Conservation (phyloP, 2,113 vertebrate species). For the Thunnus thynnus region DNA sequence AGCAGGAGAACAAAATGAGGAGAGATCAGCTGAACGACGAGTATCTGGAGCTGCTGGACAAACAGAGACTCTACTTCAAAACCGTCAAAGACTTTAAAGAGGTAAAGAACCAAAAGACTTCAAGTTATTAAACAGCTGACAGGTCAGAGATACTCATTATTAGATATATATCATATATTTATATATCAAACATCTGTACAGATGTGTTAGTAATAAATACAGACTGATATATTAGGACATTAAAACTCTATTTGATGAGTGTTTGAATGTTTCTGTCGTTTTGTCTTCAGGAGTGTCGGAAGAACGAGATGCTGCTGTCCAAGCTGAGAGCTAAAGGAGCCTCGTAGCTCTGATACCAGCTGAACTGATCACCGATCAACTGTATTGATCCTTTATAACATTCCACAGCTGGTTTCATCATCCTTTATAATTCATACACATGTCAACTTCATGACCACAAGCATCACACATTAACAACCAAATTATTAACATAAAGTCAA, state of each 20-base stretch:
- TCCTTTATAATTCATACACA: too few species aligned
- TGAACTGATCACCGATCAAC: too few species aligned
- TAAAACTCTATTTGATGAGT: background rate
- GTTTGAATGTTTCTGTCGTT: background rate
- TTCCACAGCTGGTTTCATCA: too few species aligned
- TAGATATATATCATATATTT: too few species aligned
- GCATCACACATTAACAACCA: too few species aligned
- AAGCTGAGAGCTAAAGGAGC: conserved; percentile 89
- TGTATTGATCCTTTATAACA: too few species aligned
- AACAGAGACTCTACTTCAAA: conserved; percentile 98
- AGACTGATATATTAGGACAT: background rate
- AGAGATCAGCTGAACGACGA: conserved; percentile 97
- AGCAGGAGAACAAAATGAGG: conserved; percentile 99
- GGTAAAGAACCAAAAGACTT: conserved; percentile 79
- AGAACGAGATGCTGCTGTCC: conserved; percentile 94
- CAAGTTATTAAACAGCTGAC: background rate
- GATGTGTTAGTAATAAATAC: too few species aligned
- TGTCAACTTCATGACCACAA: too few species aligned
- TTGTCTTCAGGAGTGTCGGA: conserved; percentile 91
- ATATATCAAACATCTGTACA: too few species aligned
- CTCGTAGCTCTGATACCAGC: conserved; percentile 53
- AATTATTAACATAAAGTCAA: too few species aligned
- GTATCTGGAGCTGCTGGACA: conserved; percentile 95
- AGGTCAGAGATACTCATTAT: too few species aligned
- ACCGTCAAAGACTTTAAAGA: conserved; percentile 99